Evolutionary conservation across 1,140 invertebrate species (phyloP).

Genomic region (Saxidomus purpurata): DNA sequence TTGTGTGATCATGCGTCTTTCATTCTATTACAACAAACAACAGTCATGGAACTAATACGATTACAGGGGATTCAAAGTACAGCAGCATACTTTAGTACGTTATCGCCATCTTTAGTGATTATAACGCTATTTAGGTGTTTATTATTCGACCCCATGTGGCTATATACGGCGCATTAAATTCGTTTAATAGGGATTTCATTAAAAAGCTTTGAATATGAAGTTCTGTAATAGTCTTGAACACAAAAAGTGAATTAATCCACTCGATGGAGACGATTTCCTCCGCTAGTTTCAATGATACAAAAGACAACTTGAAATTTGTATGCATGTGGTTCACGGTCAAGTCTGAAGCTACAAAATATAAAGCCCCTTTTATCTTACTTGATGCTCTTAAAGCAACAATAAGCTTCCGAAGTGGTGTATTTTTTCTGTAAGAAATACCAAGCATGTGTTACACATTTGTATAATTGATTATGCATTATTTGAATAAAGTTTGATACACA

Average conservation of each 20-base stretch:
- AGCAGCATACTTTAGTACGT: neutral
- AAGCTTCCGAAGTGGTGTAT: too few species aligned
- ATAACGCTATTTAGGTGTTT: conserved; percentile 54
- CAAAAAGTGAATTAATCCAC: conserved; percentile 41
- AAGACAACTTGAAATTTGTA: neutral
- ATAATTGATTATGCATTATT: too few species aligned
- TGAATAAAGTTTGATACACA: too few species aligned
- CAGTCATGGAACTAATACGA: conserved; percentile 28
- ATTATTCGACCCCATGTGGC: conserved; percentile 24
- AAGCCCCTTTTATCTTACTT: too few species aligned
- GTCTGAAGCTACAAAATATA: too few species aligned
- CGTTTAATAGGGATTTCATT: conserved; percentile 52
- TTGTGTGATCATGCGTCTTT: neutral
- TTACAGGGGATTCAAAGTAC: conserved; percentile 1
- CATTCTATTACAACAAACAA: neutral
- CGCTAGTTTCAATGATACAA: neutral
- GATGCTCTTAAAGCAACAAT: too few species aligned
- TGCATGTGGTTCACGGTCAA: too few species aligned
- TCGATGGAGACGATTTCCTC: neutral
- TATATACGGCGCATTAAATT: conserved; percentile 37
- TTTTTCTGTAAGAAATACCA: too few species aligned
- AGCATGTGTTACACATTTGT: too few species aligned
- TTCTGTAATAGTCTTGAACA: neutral
- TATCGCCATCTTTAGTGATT: conserved; percentile 22
- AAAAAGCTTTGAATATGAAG: neutral